Percentiles rank a stretch among this genome's conserved stretches.
These are phyloP conservation scores for Drosophila suzukii DNA, from an alignment of 1,140 invertebrate species.

Conservation along the genomic window DNA sequence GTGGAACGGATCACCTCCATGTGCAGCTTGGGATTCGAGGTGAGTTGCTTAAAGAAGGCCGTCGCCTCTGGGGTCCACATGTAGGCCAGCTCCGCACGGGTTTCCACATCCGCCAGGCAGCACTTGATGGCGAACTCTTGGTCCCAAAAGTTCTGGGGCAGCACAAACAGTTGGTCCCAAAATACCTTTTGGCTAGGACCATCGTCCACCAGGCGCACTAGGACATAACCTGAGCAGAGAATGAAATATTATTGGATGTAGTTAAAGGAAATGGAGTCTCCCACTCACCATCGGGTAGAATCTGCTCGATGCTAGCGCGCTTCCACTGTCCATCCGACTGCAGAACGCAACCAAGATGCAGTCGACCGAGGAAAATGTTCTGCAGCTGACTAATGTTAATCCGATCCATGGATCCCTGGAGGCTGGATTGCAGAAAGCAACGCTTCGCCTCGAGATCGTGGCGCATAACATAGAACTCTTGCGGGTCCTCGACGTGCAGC, in stretches of 20 bases:
- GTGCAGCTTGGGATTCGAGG: conserved; percentile 61
- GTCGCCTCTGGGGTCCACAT: conserved; percentile 58
- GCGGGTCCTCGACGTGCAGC: conserved; percentile 47
- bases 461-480: conserved; percentile 60
- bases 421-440: not conserved
- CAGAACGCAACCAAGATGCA: conserved; percentile 53
- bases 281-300: conserved; percentile 49
- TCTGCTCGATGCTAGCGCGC: conserved; percentile 57
- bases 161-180: conserved; percentile 58
- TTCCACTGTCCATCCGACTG: conserved; percentile 50
- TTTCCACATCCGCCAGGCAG: conserved; percentile 67
- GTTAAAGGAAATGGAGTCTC: not conserved
- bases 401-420: conserved; percentile 37
- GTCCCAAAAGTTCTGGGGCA: conserved; percentile 43
- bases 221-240: conserved; percentile 39
- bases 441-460: conserved; percentile 18
- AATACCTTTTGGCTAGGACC: conserved; percentile 38
- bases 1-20: conserved; percentile 39
- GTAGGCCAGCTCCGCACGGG: conserved; percentile 55
- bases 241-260: too few species aligned
- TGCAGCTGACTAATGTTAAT: conserved; percentile 21
- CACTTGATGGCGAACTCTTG: conserved; percentile 56
- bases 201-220: conserved; percentile 64
- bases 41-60: conserved; percentile 49
- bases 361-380: conserved; percentile 53